These are phyloP conservation scores for Dromaius novaehollandiae DNA, from an alignment of 2,113 vertebrate species.

Conservation along the genomic window DNA sequence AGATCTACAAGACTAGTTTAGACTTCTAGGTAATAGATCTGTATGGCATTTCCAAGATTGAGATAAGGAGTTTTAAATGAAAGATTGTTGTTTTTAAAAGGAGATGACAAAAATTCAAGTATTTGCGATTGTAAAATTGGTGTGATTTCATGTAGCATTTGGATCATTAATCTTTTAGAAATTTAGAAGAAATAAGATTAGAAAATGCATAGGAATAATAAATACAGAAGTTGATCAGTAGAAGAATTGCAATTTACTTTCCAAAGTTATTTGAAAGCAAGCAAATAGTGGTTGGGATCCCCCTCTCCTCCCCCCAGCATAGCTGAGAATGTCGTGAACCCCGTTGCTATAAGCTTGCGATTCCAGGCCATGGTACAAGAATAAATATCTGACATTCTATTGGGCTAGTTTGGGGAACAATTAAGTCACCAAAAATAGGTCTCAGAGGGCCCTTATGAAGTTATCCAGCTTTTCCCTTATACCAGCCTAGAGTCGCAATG, in stretches of 20 bases:
- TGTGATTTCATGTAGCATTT: neutral
- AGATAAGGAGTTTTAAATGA: neutral
- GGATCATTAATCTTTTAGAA: neutral
- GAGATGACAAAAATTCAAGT: neutral
- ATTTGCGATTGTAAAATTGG: accelerated
- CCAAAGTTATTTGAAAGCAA: neutral
- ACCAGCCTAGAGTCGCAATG: accelerated
- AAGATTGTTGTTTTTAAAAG: neutral
- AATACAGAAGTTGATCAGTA: neutral
- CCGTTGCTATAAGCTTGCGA: neutral
- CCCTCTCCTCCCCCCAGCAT: neutral
- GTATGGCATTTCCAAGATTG: neutral
- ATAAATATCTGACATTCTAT: neutral
- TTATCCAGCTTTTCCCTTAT: neutral
- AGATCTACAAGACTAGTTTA: neutral
- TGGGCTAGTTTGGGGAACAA: neutral
- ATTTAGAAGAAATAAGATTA: neutral
- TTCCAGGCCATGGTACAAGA: neutral
- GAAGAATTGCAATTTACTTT: neutral
- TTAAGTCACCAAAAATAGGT: neutral
- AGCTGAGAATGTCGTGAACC: neutral
- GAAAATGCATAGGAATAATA: neutral
- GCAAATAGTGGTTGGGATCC: neutral
- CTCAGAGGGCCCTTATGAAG: neutral
- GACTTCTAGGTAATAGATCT: neutral